Percentiles rank a stretch among this genome's conserved stretches.
These are phyloP conservation scores for Thamnophis sirtalis DNA, from an alignment of 2,113 vertebrate genomes.

Conservation along the genomic window DNA sequence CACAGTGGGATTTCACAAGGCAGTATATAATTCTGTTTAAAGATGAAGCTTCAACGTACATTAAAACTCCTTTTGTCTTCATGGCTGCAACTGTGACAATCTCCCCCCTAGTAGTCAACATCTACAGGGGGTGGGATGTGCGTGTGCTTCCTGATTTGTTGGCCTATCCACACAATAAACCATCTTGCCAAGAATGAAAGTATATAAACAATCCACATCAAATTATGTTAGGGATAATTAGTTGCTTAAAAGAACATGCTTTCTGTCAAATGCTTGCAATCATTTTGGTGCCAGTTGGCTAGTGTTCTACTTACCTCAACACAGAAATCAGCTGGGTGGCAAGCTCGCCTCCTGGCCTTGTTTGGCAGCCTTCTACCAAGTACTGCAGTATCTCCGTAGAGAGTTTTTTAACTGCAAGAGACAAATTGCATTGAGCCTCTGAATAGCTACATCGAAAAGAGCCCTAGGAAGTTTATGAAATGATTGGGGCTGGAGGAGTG, in stretches of 20 bases:
- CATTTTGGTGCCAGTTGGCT: conserved; percentile 63
- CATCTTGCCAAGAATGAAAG: conserved; percentile 57
- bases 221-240: conserved; percentile 69
- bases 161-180: conserved; percentile 47
- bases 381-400: conserved; percentile 83
- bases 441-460: conserved; percentile 68
- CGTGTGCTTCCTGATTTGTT: conserved; percentile 32
- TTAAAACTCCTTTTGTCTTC: background rate
- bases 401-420: conserved; percentile 82
- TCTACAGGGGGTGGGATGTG: conserved; percentile 11
- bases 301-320: conserved; percentile 79
- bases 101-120: conserved; percentile 13
- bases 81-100: background rate
- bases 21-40: background rate
- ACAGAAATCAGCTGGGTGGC: conserved; percentile 78
- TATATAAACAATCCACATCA: conserved; percentile 64
- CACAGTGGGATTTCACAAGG: background rate
- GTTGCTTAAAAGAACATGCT: conserved; percentile 60
- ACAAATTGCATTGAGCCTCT: conserved; percentile 64
- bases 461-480: conserved; percentile 48
- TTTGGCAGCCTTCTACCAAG: conserved; percentile 83
- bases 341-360: conserved; percentile 67
- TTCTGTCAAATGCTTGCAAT: conserved; percentile 66
- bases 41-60: background rate
- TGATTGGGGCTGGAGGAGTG: conserved; percentile 31